Conservation (phyloP, 1,140 invertebrate genomes). For the Yoshiicerus persimilis region DNA sequence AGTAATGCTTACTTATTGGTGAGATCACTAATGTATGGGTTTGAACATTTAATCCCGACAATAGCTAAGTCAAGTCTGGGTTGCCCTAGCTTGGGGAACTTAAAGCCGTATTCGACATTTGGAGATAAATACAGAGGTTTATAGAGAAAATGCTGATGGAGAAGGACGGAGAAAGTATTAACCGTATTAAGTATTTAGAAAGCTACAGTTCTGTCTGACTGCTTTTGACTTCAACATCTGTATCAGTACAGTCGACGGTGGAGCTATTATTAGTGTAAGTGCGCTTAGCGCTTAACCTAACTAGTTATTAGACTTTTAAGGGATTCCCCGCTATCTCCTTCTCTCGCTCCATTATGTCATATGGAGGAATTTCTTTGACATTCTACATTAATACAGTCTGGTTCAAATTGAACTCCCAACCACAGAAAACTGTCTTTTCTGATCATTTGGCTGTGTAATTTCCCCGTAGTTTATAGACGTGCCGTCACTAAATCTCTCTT, state of each 20-base stretch:
- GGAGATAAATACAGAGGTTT: background rate
- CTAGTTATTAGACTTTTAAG: background rate
- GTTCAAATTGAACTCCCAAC: background rate
- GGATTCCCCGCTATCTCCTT: background rate
- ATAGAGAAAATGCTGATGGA: background rate
- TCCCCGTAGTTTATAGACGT: background rate
- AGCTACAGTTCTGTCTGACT: background rate
- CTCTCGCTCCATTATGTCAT: background rate
- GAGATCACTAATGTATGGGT: background rate
- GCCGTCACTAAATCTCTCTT: background rate
- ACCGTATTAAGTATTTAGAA: background rate
- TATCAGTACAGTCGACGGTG: background rate
- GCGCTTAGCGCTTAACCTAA: background rate
- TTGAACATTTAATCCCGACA: background rate
- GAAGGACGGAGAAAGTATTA: background rate
- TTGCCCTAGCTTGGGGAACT: background rate
- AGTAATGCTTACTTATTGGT: background rate
- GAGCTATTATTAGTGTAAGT: background rate
- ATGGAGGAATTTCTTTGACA: background rate
- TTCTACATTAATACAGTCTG: background rate
- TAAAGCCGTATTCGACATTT: background rate
- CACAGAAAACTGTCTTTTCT: background rate
- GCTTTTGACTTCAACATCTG: constrained; percentile 5
- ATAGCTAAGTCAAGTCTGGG: background rate
- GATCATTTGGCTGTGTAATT: background rate